Conservation (phyloP, 2,113 vertebrate species). For the Cochlearius cochlearius region DNA sequence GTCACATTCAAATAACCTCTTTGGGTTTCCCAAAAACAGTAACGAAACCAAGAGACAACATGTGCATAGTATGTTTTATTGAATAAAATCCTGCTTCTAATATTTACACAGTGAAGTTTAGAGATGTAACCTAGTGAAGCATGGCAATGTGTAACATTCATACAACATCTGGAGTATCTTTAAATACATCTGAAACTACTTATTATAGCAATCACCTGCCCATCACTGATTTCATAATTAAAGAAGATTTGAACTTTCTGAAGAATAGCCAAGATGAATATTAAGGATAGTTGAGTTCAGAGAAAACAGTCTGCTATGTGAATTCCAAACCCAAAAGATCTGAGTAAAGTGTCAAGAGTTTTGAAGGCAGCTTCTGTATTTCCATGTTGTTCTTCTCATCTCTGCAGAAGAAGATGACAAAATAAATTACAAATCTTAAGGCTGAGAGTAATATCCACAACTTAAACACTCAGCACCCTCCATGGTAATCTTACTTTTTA, state of each 20-base stretch:
- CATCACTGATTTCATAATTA: slow-evolving; percentile 37
- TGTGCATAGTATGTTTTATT: slow-evolving; percentile 62
- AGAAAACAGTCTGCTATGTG: slow-evolving; percentile 22
- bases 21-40: not conserved
- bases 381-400: slow-evolving; percentile 38
- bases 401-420: slow-evolving; percentile 65
- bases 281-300: slow-evolving; percentile 32
- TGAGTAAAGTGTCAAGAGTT: slow-evolving; percentile 29
- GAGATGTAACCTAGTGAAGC: not conserved
- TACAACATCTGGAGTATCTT: not conserved
- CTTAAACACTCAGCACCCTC: not conserved
- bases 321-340: slow-evolving; percentile 28
- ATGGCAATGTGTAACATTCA: not conserved
- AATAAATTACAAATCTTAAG: slow-evolving; percentile 28
- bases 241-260: slow-evolving; percentile 28
- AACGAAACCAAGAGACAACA: not conserved
- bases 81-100: slow-evolving; percentile 14
- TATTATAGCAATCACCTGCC: slow-evolving; percentile 29
- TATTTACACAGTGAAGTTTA: slow-evolving; percentile 56
- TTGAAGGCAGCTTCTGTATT: slow-evolving; percentile 59
- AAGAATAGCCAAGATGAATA: slow-evolving; percentile 27
- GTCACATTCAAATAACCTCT: not conserved
- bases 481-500: not conserved
- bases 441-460: not conserved
- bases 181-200: slow-evolving; percentile 36